Evolutionary conservation across 2,797 vertebrate species (phyloP).

Genomic region (Onychomys leucogaster): DNA sequence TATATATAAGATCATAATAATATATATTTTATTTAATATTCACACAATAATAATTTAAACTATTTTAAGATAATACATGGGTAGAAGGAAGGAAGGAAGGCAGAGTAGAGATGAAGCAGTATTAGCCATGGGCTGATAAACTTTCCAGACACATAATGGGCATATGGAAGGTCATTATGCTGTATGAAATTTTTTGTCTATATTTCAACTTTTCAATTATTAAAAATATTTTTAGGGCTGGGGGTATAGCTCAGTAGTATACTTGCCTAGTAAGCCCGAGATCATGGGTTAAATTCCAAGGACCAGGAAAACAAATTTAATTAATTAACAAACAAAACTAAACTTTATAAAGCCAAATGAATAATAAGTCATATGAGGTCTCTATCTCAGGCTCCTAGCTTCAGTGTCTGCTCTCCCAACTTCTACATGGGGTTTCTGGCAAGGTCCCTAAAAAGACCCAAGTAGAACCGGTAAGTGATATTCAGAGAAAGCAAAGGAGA

Average conservation of each 20-base stretch:
- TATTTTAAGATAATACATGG: background rate
- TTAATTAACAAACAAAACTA: background rate
- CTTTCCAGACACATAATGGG: background rate
- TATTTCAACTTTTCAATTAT: slow-evolving; percentile 24
- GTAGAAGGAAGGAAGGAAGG: background rate
- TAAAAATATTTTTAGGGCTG: background rate
- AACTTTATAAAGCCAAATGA: slow-evolving; percentile 1
- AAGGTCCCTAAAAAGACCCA: slow-evolving; percentile 11
- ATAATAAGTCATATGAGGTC: background rate
- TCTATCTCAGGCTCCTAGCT: background rate
- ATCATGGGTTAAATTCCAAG: background rate
- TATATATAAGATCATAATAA: background rate
- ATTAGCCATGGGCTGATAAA: background rate
- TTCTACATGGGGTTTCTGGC: background rate
- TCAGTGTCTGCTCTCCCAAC: background rate
- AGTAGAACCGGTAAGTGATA: background rate
- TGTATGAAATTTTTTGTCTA: background rate
- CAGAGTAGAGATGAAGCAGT: background rate
- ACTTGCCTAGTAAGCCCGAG: background rate
- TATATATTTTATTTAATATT: background rate
- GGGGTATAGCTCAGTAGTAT: background rate
- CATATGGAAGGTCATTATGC: background rate
- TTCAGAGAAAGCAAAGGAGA: background rate
- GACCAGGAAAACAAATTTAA: background rate
- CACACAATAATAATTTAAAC: background rate